Evolutionary conservation across 2,888 invertebrate species (phyloP).

Genomic region (Agrilus cyanescens): DNA sequence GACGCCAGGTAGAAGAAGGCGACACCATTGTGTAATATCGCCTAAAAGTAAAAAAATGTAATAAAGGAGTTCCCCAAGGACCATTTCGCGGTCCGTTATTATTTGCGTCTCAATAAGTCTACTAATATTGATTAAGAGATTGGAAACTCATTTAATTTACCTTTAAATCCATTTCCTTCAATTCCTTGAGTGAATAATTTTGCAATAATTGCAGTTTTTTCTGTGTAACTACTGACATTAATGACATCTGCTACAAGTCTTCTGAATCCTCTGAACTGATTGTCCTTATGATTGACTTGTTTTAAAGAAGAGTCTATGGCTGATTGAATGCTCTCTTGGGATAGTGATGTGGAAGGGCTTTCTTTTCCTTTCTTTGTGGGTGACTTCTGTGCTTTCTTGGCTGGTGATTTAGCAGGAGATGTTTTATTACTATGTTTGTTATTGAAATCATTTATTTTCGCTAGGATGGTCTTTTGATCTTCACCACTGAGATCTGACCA

Average conservation of each 20-base stretch:
- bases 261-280: slow-evolving; percentile 66
- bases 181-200: slow-evolving; percentile 51
- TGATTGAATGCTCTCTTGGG: no score
- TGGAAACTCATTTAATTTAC: slow-evolving; percentile 25
- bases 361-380: slow-evolving; percentile 4
- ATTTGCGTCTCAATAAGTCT: no score
- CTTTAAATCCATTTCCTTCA: slow-evolving; percentile 54
- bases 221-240: slow-evolving; percentile 64
- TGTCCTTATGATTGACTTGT: slow-evolving; percentile 41
- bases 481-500: slow-evolving; percentile 55
- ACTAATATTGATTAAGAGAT: no score
- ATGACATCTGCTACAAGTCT: slow-evolving; percentile 67
- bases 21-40: slow-evolving; percentile 68
- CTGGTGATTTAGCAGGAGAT: slow-evolving; percentile 9
- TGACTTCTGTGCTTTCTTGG: slow-evolving; percentile 22
- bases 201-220: slow-evolving; percentile 64
- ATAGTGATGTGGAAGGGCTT: no score
- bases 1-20: slow-evolving; percentile 69
- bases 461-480: slow-evolving; percentile 52
- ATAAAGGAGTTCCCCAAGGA: no score
- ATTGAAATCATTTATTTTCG: slow-evolving; percentile 52
- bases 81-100: no score
- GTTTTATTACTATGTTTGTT: slow-evolving; percentile 39
- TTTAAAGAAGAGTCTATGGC: slow-evolving; percentile 6
- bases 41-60: no score